A percentile compares a stretch with the other conserved stretches of the same genome.
These are phyloP conservation scores for Formica exsecta DNA, from an alignment of 1,140 invertebrate species.

Conservation along the genomic window DNA sequence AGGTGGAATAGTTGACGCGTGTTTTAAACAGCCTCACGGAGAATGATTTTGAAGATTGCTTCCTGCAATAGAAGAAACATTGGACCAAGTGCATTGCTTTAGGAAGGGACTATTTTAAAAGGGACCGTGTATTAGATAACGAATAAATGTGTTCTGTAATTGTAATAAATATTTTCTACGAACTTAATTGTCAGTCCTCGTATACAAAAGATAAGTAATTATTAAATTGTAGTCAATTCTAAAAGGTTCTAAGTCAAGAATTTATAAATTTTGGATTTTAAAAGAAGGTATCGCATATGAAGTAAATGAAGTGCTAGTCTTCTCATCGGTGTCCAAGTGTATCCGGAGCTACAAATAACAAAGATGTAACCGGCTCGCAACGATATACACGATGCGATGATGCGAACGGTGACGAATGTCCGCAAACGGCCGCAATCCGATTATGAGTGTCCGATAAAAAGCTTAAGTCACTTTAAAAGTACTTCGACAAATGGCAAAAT, in stretches of 20 bases:
- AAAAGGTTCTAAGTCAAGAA: neutral
- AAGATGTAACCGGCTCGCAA: slow-evolving; percentile 40
- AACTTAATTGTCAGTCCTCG: no score
- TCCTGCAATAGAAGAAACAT: no score
- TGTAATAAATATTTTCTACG: no score
- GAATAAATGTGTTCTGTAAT: no score
- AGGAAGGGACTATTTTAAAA: no score
- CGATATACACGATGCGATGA: slow-evolving; percentile 45
- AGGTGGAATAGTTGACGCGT: no score
- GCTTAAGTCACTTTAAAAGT: slow-evolving; percentile 51
- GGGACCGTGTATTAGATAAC: no score
- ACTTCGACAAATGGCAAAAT: slow-evolving; percentile 15
- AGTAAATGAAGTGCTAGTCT: slow-evolving; percentile 1
- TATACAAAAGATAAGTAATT: neutral
- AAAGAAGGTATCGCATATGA: neutral
- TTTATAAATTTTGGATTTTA: neutral
- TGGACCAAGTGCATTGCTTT: no score
- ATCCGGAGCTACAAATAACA: neutral
- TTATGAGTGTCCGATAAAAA: slow-evolving; percentile 43
- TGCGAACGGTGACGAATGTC: slow-evolving; percentile 51
- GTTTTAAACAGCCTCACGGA: no score
- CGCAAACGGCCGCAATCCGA: slow-evolving; percentile 53
- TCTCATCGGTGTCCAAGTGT: neutral
- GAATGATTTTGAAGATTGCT: no score
- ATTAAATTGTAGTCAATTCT: neutral